Conservation (phyloP, 2,888 invertebrate genomes). For the Ommatoiulus sabulosus region DNA sequence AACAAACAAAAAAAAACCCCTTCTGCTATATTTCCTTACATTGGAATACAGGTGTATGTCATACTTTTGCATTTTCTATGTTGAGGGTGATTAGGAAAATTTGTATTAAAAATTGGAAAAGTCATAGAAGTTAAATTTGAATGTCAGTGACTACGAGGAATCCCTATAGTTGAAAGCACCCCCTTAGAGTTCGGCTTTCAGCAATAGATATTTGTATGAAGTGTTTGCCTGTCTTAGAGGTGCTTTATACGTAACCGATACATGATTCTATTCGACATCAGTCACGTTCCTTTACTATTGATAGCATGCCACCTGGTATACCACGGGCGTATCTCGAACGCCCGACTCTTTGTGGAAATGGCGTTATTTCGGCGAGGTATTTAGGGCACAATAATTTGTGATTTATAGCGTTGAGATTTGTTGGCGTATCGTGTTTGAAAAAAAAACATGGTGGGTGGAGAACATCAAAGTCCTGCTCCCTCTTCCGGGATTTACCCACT, state of each 20-base stretch:
- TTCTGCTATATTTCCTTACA: too few relatives aligned
- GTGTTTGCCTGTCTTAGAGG: background rate
- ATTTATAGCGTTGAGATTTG: background rate
- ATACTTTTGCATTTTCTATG: too few relatives aligned
- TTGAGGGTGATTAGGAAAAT: too few relatives aligned
- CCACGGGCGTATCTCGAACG: background rate
- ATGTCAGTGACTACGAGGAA: too few relatives aligned
- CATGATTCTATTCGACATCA: background rate
- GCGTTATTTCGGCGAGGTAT: background rate
- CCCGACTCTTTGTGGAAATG: background rate
- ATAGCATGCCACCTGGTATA: background rate
- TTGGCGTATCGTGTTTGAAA: background rate
- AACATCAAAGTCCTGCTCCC: background rate
- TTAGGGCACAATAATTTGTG: constrained; percentile 25
- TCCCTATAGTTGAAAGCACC: background rate
- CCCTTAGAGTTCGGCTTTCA: background rate
- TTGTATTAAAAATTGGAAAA: too few relatives aligned
- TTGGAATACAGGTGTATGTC: too few relatives aligned
- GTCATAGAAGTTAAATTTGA: too few relatives aligned
- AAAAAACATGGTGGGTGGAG: constrained; percentile 13
- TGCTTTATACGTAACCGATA: background rate
- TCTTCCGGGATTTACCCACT: constrained; percentile 11
- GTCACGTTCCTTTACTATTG: background rate
- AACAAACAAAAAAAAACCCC: background rate
- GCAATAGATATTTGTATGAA: background rate